Evolutionary conservation across 2,797 vertebrate genomes (phyloP).

Genomic region (Paedocypris micromegethes): DNA sequence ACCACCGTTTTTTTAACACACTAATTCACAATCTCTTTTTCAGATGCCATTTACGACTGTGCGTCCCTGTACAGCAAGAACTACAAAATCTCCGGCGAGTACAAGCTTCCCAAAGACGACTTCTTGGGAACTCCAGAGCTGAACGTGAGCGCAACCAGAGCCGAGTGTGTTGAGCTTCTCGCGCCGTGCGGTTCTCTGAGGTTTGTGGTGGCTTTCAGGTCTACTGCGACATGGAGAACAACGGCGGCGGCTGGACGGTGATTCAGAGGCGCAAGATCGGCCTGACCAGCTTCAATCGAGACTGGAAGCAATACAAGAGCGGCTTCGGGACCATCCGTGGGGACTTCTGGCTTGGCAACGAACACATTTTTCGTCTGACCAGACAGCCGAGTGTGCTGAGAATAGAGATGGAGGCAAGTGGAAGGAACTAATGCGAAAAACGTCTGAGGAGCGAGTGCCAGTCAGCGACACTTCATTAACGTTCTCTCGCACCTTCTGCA

Average conservation of each 20-base stretch:
- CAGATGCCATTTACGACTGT: constrained; percentile 95
- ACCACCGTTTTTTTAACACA: neutral
- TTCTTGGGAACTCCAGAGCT: constrained; percentile 88
- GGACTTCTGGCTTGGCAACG: constrained; percentile 97
- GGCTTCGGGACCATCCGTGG: constrained; percentile 91
- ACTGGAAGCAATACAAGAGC: constrained; percentile 91
- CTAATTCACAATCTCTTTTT: constrained; percentile 24
- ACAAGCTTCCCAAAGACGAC: constrained; percentile 92
- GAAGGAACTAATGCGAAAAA: neutral
- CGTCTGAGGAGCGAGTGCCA: too few species aligned
- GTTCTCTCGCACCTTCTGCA: neutral
- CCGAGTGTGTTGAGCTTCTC: neutral
- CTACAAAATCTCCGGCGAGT: constrained; percentile 91
- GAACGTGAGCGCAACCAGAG: constrained; percentile 67
- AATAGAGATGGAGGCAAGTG: constrained; percentile 86
- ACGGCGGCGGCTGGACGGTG: constrained; percentile 91
- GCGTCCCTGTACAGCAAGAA: constrained; percentile 87
- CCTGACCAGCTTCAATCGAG: constrained; percentile 83
- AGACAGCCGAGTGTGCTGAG: constrained; percentile 81
- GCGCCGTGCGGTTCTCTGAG: neutral
- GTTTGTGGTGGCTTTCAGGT: constrained; percentile 64
- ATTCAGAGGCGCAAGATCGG: constrained; percentile 93
- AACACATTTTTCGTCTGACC: constrained; percentile 87
- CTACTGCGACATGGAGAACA: constrained; percentile 93
- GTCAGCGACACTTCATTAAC: neutral